Conservation (phyloP, 2,797 vertebrate genomes). For the Botia kubotai region DNA sequence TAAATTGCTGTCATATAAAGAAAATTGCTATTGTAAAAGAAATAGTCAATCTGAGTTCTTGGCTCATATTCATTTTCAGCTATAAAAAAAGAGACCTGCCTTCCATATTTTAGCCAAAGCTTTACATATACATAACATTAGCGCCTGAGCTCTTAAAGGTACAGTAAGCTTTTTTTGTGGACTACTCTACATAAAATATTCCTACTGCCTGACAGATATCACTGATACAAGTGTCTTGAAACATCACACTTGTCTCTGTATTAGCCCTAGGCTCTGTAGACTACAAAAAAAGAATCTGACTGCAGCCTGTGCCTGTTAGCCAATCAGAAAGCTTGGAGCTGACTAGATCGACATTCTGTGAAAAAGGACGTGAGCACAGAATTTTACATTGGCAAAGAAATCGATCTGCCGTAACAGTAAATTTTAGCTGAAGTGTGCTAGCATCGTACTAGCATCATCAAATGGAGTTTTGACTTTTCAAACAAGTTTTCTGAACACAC, state of each 20-base stretch:
- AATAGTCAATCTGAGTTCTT: background rate
- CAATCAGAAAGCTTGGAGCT: background rate
- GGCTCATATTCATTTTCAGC: background rate
- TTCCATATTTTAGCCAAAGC: background rate
- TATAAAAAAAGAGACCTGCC: background rate
- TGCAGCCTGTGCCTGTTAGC: background rate
- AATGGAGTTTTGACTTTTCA: too few species aligned
- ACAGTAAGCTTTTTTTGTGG: background rate
- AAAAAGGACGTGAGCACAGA: too few species aligned
- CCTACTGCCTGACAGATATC: too few species aligned
- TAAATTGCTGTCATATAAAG: slow-evolving; percentile 24
- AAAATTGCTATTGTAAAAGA: slow-evolving; percentile 25
- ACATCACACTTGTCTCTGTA: background rate
- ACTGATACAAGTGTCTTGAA: background rate
- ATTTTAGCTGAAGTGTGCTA: too few species aligned
- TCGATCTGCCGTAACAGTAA: too few species aligned
- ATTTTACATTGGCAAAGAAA: too few species aligned
- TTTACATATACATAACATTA: background rate
- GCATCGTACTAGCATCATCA: too few species aligned
- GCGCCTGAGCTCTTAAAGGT: background rate
- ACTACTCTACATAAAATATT: too few species aligned
- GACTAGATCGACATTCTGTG: background rate
- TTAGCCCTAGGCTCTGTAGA: background rate
- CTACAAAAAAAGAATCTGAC: background rate
- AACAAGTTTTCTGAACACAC: too few species aligned